These are phyloP conservation scores for Corythornis vintsioides DNA, from an alignment of 2,113 vertebrate genomes.

Conservation along the genomic window DNA sequence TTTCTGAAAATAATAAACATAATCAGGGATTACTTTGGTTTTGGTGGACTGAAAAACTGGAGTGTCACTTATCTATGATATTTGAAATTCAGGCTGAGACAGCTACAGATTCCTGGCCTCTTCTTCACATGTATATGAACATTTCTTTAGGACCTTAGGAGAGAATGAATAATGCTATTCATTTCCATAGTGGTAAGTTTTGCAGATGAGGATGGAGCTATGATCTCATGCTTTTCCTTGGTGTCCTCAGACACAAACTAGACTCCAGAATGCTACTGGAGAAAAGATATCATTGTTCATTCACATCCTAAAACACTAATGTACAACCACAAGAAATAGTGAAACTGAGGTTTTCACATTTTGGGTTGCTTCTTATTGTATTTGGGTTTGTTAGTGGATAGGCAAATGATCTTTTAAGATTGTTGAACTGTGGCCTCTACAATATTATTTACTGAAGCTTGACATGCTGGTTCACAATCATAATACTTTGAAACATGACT, in stretches of 20 bases:
- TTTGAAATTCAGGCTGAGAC: background rate
- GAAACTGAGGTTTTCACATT: background rate
- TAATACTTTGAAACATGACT: background rate
- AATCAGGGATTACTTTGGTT: background rate
- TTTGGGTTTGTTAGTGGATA: background rate
- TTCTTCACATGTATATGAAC: background rate
- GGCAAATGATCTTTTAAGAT: background rate
- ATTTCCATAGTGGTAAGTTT: background rate
- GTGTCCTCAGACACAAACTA: background rate
- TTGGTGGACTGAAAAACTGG: background rate
- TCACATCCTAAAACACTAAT: background rate
- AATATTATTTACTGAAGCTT: background rate
- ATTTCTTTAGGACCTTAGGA: background rate
- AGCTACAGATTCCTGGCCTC: background rate
- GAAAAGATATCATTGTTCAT: background rate
- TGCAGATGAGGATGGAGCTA: background rate
- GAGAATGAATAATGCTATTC: background rate
- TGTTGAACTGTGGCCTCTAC: background rate
- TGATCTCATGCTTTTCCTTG: accelerated
- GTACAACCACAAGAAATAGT: background rate
- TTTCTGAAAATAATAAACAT: background rate
- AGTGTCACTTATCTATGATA: background rate
- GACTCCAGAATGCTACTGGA: background rate
- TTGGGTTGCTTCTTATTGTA: background rate
- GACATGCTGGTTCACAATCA: background rate